Percentiles rank a stretch among this genome's conserved stretches.
Conservation (phyloP, 2,113 vertebrate genomes). For the Numenius arquata region DNA sequence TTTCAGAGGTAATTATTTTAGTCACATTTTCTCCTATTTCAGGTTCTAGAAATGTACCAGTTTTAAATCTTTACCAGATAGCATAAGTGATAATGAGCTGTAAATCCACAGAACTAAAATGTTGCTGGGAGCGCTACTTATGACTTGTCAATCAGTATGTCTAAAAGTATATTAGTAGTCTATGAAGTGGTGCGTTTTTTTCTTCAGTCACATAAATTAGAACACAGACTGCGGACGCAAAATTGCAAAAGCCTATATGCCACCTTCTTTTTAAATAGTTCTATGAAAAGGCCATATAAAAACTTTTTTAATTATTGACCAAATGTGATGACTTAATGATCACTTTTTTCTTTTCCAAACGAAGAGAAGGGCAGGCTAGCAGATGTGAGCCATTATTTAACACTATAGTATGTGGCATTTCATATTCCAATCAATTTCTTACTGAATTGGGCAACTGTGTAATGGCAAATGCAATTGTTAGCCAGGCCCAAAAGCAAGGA, state of each 20-base stretch:
- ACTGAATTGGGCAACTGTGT: neutral
- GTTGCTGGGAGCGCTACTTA: slow-evolving; percentile 56
- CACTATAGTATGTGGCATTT: neutral
- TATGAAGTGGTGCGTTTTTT: neutral
- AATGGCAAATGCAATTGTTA: neutral
- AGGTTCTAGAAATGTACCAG: neutral
- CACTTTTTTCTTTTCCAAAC: neutral
- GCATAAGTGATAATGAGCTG: slow-evolving; percentile 39
- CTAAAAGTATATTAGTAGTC: slow-evolving; percentile 7
- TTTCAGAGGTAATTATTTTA: slow-evolving; percentile 48
- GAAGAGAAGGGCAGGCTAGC: neutral
- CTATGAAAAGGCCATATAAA: neutral
- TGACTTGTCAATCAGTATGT: slow-evolving; percentile 35
- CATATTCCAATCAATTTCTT: neutral
- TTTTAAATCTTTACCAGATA: slow-evolving; percentile 43
- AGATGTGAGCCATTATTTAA: neutral
- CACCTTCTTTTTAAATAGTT: neutral
- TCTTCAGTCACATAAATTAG: neutral
- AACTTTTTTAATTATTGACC: neutral
- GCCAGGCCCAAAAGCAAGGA: neutral
- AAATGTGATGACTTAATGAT: neutral
- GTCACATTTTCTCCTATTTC: neutral
- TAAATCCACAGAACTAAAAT: slow-evolving; percentile 55
- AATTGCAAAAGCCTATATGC: neutral
- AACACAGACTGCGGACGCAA: neutral